These are phyloP conservation scores for Amiota minor DNA, from an alignment of 2,888 invertebrate species.

Conservation along the genomic window DNA sequence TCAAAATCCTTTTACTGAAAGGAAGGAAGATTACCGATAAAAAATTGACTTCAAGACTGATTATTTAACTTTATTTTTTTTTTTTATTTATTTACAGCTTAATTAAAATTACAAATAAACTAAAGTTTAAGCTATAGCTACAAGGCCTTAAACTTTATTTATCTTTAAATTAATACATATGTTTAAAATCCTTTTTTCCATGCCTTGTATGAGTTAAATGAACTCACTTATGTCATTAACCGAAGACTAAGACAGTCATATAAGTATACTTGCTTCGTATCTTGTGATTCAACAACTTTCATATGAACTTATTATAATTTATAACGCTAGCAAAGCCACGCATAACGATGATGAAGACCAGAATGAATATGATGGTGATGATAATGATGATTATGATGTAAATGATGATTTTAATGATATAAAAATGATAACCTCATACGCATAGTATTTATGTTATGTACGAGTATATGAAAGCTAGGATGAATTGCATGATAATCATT, in stretches of 20 bases:
- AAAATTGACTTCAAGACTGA: no score
- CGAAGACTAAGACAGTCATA: background rate
- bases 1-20: no score
- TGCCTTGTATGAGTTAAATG: conserved; percentile 12
- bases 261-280: background rate
- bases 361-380: background rate
- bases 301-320: conserved; percentile 53
- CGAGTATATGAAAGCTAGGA: background rate
- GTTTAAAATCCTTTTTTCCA: background rate
- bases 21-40: no score
- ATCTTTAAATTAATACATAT: no score
- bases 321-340: conserved; percentile 45
- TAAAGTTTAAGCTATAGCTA: no score
- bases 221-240: conserved; percentile 6
- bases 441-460: no score
- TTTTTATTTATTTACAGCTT: no score
- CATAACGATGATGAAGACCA: conserved; percentile 34
- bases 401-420: conserved; percentile 14
- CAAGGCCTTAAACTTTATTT: no score
- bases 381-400: background rate
- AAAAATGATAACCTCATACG: conserved; percentile 11
- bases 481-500: background rate
- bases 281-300: conserved; percentile 40
- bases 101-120: no score
- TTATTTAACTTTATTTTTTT: no score